phyloP scores from a whole-genome alignment of 1,140 invertebrate genomes.

The Parasteatoda tepidariorum region DNA sequence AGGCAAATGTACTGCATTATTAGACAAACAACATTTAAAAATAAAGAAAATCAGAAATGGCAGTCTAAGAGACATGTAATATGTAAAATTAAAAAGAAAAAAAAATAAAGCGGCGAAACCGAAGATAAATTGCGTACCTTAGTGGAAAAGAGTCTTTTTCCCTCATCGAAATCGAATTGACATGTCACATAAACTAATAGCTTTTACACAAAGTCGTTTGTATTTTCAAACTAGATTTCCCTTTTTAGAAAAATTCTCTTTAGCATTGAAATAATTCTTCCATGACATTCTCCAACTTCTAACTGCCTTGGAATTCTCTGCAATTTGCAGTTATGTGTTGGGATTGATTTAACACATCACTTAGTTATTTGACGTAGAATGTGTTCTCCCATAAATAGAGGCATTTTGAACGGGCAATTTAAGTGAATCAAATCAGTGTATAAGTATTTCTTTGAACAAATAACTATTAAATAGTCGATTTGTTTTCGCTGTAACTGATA shows the following conservation, averaged over 20 bases:
- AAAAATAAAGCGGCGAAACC: no score
- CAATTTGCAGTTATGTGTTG: background rate
- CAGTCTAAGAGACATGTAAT: no score
- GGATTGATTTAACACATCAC: background rate
- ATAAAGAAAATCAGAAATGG: no score
- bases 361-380: background rate
- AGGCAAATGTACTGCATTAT: no score
- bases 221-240: slow-evolving; percentile 43
- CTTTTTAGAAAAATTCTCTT: slow-evolving; percentile 33
- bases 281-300: background rate
- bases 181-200: slow-evolving; percentile 54
- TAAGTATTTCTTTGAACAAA: no score
- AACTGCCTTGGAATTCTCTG: slow-evolving; percentile 9
- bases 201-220: slow-evolving; percentile 45
- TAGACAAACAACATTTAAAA: no score
- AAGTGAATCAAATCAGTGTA: background rate
- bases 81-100: no score
- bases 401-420: background rate
- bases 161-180: slow-evolving; percentile 49
- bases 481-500: no score
- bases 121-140: slow-evolving; percentile 40
- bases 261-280: slow-evolving; percentile 36
- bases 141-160: slow-evolving; percentile 3
- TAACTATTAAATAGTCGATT: background rate
- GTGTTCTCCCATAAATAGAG: background rate